Evolutionary conservation across 2,113 vertebrate genomes (phyloP), one percentile per base, ranked within the genome.

Genomic region (Cebidichthys violaceus): DNA sequence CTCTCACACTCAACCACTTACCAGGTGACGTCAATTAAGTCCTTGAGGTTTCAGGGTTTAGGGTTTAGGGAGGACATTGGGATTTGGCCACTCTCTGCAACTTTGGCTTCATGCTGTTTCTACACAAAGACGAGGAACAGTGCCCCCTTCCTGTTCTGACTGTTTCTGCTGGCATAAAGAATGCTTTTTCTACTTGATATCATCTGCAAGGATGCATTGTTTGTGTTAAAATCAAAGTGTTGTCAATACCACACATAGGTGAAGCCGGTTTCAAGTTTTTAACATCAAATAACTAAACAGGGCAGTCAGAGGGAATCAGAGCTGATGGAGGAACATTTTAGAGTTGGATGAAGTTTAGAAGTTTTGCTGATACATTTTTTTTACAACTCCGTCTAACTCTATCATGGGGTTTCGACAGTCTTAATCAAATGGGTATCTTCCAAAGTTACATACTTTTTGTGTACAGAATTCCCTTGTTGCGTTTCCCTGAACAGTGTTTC

Each of bases 111-210:
- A 57, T 14, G 54, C 22, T 9, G 60, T 50, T 9, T 72, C 15
- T 75, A 18, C 70, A 61, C 61, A 62, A 61, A 54, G 35, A 75
- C 22, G 59, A 3, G 7, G 59, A 60, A 55, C 43, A 76, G 79
- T 17, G 31, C 70, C 77, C 57, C 61, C 77, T 68, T 76, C 69
- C 86, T 75, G 54, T 15, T 78, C 62, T n/a, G 20, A 71, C n/a
- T 27, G 20, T 66, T 61, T 52, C 17, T 73, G 33, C 24, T 39
- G 45, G 27, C 24, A 43, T 17, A 52, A 64, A 39, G 29, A 22
- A 18, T 5, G 3, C 14, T 3, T 24, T 50, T 39, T 35, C 20
- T 2, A 4, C 57, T 14, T 31, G 1, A 35, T 33, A 1, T 4
- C n/a, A 1, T 9, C 11, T 29, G 6, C 13, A 13, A 74, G 41